Evolutionary conservation across 2,888 invertebrate species (phyloP).

Genomic region (Cosmia pyralina): DNA sequence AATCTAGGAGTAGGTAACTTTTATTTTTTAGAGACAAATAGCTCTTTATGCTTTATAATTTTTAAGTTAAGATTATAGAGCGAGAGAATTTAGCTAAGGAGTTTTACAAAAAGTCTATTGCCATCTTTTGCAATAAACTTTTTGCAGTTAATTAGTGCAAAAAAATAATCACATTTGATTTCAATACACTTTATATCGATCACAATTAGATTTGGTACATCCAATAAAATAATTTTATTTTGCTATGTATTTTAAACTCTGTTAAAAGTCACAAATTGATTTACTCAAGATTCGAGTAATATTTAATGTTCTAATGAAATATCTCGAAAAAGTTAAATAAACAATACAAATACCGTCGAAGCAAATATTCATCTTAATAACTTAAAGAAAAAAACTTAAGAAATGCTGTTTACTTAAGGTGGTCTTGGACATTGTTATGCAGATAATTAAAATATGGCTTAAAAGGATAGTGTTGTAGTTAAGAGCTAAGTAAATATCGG

Average conservation of each 20-base stretch:
- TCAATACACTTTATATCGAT: not conserved
- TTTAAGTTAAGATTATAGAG: not conserved
- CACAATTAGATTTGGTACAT: not conserved
- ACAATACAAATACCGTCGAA: not conserved
- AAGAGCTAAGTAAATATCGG: constrained; percentile 24
- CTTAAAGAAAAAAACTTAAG: not conserved
- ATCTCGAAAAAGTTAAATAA: not conserved
- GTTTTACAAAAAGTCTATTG: not conserved
- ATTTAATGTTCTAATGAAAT: constrained; percentile 6
- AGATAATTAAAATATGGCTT: constrained; percentile 34
- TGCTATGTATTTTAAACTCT: not conserved
- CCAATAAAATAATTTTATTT: not conserved
- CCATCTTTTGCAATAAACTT: not conserved
- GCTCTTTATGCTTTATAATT: not conserved
- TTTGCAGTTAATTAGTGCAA: constrained; percentile 11
- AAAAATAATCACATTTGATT: not conserved
- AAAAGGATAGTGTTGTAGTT: constrained; percentile 37
- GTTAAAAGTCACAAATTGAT: no score
- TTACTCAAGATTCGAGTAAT: not conserved
- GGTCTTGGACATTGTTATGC: not conserved
- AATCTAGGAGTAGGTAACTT: not conserved
- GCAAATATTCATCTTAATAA: not conserved
- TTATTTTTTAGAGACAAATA: not conserved
- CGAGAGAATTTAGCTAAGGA: not conserved
- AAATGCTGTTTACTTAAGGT: constrained; percentile 14